Base-by-base conservation (phyloP, 2,113 vertebrate species). In the Spea multiplicata region DNA sequence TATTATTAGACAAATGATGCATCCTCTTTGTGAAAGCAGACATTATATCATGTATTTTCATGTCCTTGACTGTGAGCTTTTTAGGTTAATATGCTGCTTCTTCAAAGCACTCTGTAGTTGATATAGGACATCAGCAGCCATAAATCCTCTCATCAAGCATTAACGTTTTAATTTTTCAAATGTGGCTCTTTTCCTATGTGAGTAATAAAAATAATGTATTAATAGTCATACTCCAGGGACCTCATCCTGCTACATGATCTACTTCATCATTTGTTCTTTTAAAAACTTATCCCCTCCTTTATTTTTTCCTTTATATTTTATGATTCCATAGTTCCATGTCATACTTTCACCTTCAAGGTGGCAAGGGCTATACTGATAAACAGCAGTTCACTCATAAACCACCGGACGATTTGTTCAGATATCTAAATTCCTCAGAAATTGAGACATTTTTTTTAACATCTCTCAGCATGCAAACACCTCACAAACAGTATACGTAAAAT, bases 171-270 rank as follows among this genome's bases (percentile, higher is more conserved):
- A 88, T 90, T 88, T 91, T 84, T 87, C 85, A 87, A 87, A 86
- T 85, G 84, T 86, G 85, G 47, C 85, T 90, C 75, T 87, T 86
- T 86, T 80, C 87, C 71, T 80, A 71, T 84, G 86, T 80, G 78
- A 86, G 88, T 86, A 89, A 88, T 85, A 81, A 73, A 81, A 80
- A 87, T 85, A 89, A 91, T 84, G 91, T 85, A 90, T 91, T 92
- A 92, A 84, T 16, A 85, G 85, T 83, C 85, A 55, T 83, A 84
- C 86, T 82, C 85, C 30, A 75, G 88, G 86, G 86, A 84, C 67
- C 77, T 83, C 74, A 76, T 84, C 84, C 78, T 86, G 89, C 85
- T 84, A 82, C 85, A 71, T 81, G 81, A 71, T 86, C 85, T 81
- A 87, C 83, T 91, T 89, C 89, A 84, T 85, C 83, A 85, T 82